These are phyloP conservation scores for Zaprionus inermis DNA, from an alignment of 1,140 invertebrate species.

Conservation along the genomic window DNA sequence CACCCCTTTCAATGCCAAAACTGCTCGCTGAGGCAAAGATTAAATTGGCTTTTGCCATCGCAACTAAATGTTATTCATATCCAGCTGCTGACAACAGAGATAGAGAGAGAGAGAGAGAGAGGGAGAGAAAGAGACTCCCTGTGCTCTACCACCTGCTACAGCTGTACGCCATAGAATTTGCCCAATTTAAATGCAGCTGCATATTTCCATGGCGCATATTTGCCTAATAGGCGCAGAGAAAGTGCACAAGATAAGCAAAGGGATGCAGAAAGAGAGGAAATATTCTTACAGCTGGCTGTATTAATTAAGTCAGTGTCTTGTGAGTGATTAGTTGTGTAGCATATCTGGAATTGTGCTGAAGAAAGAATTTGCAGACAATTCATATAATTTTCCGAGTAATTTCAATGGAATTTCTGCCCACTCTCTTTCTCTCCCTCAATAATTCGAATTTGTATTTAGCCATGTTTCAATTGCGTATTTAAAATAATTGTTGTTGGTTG, in stretches of 20 bases:
- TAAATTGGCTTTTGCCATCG: constrained; percentile 28
- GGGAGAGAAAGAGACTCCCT: neutral
- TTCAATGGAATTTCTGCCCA: neutral
- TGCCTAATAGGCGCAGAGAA: neutral
- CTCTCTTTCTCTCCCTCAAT: neutral
- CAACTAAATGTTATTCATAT: constrained; percentile 43
- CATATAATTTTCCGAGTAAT: constrained; percentile 5
- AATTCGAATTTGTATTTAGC: neutral
- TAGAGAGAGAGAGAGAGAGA: neutral
- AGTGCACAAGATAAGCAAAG: neutral
- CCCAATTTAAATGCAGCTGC: constrained; percentile 21
- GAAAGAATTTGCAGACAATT: constrained; percentile 17
- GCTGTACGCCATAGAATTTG: neutral
- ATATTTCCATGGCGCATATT: neutral
- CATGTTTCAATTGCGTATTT: neutral
- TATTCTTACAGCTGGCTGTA: neutral
- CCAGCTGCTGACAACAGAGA: constrained; percentile 26
- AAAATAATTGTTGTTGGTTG: neutral
- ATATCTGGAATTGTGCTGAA: neutral
- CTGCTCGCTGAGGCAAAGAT: neutral
- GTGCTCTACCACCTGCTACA: neutral
- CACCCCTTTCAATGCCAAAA: neutral
- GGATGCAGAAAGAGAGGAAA: neutral
- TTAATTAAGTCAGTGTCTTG: constrained; percentile 17
- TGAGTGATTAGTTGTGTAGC: constrained; percentile 2